Evolutionary conservation across 1,140 invertebrate genomes (phyloP).

Genomic region (Agraylea sexmaculata): DNA sequence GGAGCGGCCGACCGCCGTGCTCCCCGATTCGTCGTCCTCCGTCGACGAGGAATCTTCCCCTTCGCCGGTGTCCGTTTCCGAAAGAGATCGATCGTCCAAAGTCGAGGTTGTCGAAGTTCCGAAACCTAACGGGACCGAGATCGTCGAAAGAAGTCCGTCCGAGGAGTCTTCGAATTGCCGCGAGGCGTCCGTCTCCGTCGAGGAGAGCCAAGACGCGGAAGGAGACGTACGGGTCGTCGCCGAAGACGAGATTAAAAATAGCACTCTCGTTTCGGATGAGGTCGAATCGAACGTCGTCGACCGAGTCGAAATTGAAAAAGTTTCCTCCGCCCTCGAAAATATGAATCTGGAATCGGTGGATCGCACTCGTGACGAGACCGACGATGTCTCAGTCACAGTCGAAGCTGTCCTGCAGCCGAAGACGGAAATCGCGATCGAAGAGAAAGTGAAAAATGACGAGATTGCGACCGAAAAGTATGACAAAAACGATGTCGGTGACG

Average conservation of each 20-base stretch:
- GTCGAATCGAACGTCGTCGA: neutral
- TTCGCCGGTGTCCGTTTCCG: neutral
- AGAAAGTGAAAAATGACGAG: slow-evolving; percentile 3
- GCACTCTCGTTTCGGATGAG: no score
- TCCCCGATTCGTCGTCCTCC: neutral
- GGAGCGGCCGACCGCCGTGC: neutral
- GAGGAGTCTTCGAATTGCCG: neutral
- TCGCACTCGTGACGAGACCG: no score
- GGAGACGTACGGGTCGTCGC: neutral
- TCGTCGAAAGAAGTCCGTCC: neutral
- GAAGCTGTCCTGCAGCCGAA: neutral
- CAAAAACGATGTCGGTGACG: neutral
- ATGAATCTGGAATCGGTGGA: no score
- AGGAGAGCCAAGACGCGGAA: no score
- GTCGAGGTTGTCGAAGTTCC: no score
- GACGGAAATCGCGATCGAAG: neutral
- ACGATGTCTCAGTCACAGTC: neutral
- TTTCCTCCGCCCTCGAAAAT: neutral
- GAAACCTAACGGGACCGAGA: neutral
- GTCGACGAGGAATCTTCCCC: neutral
- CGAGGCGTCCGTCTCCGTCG: no score
- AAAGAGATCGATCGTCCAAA: no score
- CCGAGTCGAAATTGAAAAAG: slow-evolving; percentile 1
- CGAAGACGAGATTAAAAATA: neutral
- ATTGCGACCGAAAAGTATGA: neutral